Evolutionary conservation across 2,888 invertebrate genomes (phyloP).

Genomic region (Dasysyrphus albostriatus): DNA sequence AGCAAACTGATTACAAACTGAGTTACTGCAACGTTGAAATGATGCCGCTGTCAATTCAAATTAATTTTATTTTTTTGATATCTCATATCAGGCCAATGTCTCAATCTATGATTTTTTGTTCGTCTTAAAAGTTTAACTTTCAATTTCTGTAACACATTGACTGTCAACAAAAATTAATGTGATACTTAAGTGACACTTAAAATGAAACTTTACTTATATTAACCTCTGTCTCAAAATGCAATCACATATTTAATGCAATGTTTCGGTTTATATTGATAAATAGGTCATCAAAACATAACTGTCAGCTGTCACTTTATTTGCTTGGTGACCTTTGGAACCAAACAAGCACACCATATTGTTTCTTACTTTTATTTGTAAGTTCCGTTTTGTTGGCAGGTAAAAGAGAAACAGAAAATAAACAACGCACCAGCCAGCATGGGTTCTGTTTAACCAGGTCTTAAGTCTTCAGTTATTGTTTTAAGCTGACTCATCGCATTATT

Average conservation of each 20-base stretch:
- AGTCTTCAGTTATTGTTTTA: no score
- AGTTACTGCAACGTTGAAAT: slow-evolving; percentile 10
- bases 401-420: not conserved
- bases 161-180: slow-evolving; percentile 33
- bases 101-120: slow-evolving; percentile 28
- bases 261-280: not conserved
- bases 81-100: slow-evolving; percentile 2
- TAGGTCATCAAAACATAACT: not conserved
- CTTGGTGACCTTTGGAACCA: not conserved
- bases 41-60: slow-evolving; percentile 36
- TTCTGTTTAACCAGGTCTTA: not conserved
- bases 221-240: slow-evolving; percentile 45
- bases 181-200: slow-evolving; percentile 24
- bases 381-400: not conserved
- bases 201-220: slow-evolving; percentile 18
- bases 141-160: slow-evolving; percentile 29
- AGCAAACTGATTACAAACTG: slow-evolving; percentile 25
- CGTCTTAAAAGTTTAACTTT: slow-evolving; percentile 28
- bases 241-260: slow-evolving; percentile 25
- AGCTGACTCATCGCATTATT: not conserved
- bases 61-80: slow-evolving; percentile 38
- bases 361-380: not conserved
- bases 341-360: not conserved
- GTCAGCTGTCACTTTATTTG: not conserved
- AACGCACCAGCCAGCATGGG: not conserved